A percentile compares a stretch with the other conserved stretches of the same genome.
These are phyloP conservation scores for Cervus canadensis DNA, from an alignment of 2,113 vertebrate genomes.

Conservation along the genomic window DNA sequence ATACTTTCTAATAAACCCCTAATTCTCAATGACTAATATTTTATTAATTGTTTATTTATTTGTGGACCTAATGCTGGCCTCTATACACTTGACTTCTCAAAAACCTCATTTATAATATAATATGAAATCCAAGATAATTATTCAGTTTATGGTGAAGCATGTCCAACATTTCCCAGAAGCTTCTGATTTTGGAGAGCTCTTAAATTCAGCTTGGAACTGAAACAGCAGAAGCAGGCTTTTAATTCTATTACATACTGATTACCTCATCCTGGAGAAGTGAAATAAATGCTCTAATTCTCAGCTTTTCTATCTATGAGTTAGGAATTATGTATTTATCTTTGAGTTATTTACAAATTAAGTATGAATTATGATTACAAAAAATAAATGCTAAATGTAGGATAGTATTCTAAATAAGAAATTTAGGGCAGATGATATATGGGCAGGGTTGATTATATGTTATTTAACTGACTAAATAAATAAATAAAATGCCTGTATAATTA, in stretches of 20 bases:
- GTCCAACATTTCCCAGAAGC: background rate
- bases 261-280: fast-evolving
- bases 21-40: background rate
- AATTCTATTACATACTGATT: background rate
- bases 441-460: background rate
- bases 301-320: background rate
- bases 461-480: background rate
- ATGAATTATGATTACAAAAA: background rate
- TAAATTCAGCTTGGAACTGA: background rate
- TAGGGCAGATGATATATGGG: background rate
- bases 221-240: background rate
- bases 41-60: background rate
- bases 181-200: background rate
- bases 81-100: background rate
- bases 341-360: background rate
- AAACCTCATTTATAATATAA: background rate
- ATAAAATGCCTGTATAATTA: background rate
- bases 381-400: background rate
- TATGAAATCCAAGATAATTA: background rate
- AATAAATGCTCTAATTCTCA: background rate
- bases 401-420: background rate
- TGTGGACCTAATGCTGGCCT: background rate
- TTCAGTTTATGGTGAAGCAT: background rate
- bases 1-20: background rate
- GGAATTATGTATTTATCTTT: background rate